phyloP scores from a whole-genome alignment of 2,797 vertebrate species.

The Crossoptilon crossoptilon region DNA sequence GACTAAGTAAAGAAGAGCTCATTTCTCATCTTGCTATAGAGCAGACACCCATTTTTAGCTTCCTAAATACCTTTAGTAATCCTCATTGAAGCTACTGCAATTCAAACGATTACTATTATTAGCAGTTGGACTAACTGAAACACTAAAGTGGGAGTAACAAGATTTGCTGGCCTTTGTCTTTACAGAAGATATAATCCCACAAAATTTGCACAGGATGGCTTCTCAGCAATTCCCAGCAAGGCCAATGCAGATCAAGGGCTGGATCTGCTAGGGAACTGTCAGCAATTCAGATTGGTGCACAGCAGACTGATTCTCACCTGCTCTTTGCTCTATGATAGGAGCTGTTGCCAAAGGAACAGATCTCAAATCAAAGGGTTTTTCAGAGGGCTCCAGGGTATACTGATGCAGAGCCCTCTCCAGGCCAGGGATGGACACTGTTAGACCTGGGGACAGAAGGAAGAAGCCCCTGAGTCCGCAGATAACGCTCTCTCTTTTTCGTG shows the following conservation, averaged over 20 bases:
- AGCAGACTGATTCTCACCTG: conserved; percentile 68
- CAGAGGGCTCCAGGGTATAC: conserved; percentile 84
- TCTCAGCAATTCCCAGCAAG: conserved; percentile 1
- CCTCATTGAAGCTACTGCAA: neutral
- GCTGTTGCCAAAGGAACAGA: conserved; percentile 85
- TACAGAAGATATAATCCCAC: neutral
- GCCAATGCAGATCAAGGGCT: neutral
- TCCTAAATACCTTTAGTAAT: neutral
- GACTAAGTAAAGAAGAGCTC: neutral
- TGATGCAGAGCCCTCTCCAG: conserved; percentile 84
- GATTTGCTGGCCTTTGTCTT: neutral
- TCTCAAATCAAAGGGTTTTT: conserved; percentile 86
- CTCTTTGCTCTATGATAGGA: conserved; percentile 79
- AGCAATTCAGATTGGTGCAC: neutral
- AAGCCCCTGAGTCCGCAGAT: neutral
- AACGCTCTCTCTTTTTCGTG: neutral
- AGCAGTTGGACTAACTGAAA: neutral
- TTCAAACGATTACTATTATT: neutral
- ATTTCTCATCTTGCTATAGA: neutral
- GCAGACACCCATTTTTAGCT: neutral
- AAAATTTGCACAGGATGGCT: conserved; percentile 1
- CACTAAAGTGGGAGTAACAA: neutral
- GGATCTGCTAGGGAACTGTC: neutral
- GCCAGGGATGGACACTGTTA: conserved; percentile 84
- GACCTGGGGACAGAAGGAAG: conserved; percentile 65